Percentiles rank a stretch among this genome's conserved stretches.
Evolutionary conservation across 2,113 vertebrate genomes (phyloP).

Genomic region (Carollia perspicillata): DNA sequence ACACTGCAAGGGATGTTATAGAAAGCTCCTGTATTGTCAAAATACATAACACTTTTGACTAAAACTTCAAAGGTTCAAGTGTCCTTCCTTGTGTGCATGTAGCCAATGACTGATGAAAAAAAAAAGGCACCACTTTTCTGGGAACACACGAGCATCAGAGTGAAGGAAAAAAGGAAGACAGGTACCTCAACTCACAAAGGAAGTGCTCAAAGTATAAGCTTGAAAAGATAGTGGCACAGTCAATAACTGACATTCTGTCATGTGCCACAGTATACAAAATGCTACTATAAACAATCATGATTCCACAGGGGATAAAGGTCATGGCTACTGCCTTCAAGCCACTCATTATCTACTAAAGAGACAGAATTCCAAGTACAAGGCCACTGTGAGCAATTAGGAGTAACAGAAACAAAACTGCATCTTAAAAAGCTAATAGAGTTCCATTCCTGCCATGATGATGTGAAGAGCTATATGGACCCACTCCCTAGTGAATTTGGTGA

Average conservation of each 20-base stretch:
- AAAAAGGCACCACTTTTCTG: neutral
- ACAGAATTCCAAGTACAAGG: neutral
- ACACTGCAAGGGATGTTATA: neutral
- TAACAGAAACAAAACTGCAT: neutral
- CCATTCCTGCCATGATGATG: neutral
- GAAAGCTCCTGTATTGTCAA: constrained; percentile 21
- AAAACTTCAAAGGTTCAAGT: neutral
- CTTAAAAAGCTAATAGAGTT: constrained; percentile 8
- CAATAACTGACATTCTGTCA: neutral
- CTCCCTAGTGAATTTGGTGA: neutral
- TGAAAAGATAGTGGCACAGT: neutral
- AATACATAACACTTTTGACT: constrained; percentile 11
- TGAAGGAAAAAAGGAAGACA: constrained; percentile 13
- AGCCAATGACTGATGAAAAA: neutral
- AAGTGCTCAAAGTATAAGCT: constrained; percentile 28
- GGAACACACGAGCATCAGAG: neutral
- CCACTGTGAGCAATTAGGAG: neutral
- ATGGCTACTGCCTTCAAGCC: neutral
- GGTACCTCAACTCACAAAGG: constrained; percentile 26
- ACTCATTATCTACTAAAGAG: neutral
- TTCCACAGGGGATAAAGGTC: constrained; percentile 14
- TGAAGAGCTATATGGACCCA: neutral
- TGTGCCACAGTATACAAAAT: constrained; percentile 24
- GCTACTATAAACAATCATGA: neutral
- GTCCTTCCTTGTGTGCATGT: neutral